phyloP scores from a whole-genome alignment of 2,797 vertebrate genomes.

The Eremophila alpestris region DNA sequence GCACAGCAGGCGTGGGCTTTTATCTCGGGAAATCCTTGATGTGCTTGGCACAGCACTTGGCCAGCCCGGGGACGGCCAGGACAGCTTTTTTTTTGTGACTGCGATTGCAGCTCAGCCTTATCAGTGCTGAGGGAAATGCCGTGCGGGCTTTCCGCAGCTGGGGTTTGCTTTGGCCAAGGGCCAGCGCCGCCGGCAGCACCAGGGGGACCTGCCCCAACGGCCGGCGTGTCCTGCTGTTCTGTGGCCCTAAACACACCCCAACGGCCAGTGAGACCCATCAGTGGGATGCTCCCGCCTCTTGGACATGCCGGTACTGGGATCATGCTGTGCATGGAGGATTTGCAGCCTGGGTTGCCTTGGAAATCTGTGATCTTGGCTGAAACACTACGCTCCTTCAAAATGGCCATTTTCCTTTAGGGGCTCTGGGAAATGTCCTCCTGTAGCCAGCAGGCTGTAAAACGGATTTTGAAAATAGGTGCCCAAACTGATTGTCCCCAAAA shows the following conservation, averaged over 20 bases:
- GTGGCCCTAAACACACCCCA: background rate
- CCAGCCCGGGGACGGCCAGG: fast-evolving
- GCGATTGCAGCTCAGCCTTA: background rate
- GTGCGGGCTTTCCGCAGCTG: fast-evolving
- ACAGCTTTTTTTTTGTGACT: background rate
- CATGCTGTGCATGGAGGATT: fast-evolving
- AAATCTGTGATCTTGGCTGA: background rate
- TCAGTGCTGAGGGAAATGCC: background rate
- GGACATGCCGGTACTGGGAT: background rate
- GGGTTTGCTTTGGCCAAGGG: conserved; percentile 7
- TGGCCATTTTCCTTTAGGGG: background rate
- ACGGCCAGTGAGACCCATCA: fast-evolving
- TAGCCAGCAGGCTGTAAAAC: background rate
- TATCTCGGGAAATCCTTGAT: background rate
- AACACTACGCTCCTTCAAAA: background rate
- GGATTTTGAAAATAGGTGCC: background rate
- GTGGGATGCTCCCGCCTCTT: fast-evolving
- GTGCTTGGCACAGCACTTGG: background rate
- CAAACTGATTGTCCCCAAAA: background rate
- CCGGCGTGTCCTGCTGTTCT: fast-evolving
- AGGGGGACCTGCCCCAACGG: background rate
- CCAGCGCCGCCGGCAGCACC: background rate
- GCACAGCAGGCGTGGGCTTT: background rate
- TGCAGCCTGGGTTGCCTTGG: background rate
- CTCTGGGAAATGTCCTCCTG: background rate